Conservation (phyloP, 2,113 vertebrate species). For the Athene cunicularia region DNA sequence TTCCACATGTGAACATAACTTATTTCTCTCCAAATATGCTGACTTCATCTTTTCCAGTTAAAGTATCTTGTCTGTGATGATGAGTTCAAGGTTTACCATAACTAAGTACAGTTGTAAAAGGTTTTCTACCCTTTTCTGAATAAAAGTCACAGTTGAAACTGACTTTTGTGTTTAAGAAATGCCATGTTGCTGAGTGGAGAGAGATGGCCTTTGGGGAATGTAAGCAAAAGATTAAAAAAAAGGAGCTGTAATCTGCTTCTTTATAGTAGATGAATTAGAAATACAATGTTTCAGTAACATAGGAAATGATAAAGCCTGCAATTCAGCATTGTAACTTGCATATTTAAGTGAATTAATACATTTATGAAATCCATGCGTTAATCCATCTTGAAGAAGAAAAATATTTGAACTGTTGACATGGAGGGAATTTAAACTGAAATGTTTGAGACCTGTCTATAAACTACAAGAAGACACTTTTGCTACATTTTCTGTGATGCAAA, state of each 20-base stretch:
- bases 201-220: not conserved
- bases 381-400: not conserved
- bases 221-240: not conserved
- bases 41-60: not conserved
- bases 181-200: not conserved
- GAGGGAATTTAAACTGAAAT: not conserved
- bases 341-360: not conserved
- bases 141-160: not conserved
- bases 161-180: not conserved
- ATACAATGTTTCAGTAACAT: not conserved
- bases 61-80: not conserved
- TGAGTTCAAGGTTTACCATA: not conserved
- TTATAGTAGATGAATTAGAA: not conserved
- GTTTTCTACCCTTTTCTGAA: not conserved
- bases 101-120: not conserved
- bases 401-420: not conserved
- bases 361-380: not conserved
- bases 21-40: not conserved
- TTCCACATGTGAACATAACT: not conserved
- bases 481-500: not conserved
- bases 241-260: not conserved
- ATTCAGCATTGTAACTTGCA: not conserved
- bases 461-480: not conserved
- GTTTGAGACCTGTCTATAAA: not conserved
- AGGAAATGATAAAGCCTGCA: not conserved